Percentiles rank a stretch among this genome's conserved stretches.
These are phyloP conservation scores for Pagetopsis macropterus DNA, from an alignment of 2,797 vertebrate genomes.

Conservation along the genomic window DNA sequence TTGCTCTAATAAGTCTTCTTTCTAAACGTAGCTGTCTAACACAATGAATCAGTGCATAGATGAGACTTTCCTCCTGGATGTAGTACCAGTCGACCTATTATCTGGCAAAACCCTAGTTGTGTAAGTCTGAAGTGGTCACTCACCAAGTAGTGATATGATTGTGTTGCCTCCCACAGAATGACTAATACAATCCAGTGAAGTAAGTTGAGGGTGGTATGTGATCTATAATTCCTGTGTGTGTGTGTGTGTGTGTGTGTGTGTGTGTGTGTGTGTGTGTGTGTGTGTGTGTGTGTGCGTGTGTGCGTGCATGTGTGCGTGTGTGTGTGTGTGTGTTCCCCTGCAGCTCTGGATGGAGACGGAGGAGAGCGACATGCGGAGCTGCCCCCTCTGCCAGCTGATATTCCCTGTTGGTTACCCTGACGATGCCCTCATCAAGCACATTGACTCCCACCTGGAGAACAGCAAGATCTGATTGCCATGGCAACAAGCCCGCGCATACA, in stretches of 20 bases:
- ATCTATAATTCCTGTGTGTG: background rate
- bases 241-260: too few relatives aligned
- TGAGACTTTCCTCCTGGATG: conserved; percentile 22
- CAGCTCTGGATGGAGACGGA: conserved; percentile 98
- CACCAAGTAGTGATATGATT: conserved; percentile 18
- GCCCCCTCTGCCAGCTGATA: conserved; percentile 95
- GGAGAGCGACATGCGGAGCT: conserved; percentile 93
- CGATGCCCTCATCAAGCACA: conserved; percentile 97
- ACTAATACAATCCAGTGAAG: conserved; percentile 43
- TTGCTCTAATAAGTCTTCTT: background rate
- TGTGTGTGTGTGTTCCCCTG: conserved; percentile 2
- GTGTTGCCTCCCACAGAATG: conserved; percentile 45
- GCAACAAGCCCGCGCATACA: conserved; percentile 59
- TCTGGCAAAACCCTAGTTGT: conserved; percentile 2
- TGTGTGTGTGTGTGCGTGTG: conserved; percentile 21
- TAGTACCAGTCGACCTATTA: conserved; percentile 30
- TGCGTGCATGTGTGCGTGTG: conserved; percentile 14
- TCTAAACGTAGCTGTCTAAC: background rate
- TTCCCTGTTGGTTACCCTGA: conserved; percentile 96
- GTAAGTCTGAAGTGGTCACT: conserved; percentile 34
- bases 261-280: conserved; percentile 22
- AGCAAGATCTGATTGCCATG: conserved; percentile 93
- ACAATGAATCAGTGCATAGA: background rate
- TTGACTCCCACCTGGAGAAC: conserved; percentile 98
- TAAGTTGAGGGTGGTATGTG: conserved; percentile 6